These are phyloP conservation scores for Crocodylus rhombifer DNA, from an alignment of 2,797 vertebrate genomes.

Conservation along the genomic window DNA sequence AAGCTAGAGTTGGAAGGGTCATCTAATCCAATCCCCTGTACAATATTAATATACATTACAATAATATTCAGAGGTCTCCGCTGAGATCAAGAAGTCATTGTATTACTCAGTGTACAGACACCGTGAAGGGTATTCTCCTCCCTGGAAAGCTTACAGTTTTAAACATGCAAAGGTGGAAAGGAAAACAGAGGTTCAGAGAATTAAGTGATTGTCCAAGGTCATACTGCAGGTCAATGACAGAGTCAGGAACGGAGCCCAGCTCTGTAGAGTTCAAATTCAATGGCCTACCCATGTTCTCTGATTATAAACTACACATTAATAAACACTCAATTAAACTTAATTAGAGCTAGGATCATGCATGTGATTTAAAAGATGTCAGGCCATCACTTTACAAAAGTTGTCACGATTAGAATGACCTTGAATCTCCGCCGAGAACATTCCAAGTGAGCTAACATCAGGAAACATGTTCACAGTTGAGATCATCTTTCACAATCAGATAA, in stretches of 20 bases:
- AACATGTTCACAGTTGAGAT: constrained; percentile 62
- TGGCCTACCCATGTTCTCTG: not conserved
- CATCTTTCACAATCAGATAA: constrained; percentile 61
- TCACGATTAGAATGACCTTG: constrained; percentile 62
- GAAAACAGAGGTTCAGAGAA: no score
- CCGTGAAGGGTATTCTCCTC: no score
- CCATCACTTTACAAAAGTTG: constrained; percentile 49
- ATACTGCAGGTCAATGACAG: no score
- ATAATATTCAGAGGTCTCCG: not conserved
- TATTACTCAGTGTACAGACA: not conserved
- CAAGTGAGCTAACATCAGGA: constrained; percentile 65
- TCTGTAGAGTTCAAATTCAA: not conserved
- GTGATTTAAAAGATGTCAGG: constrained; percentile 11
- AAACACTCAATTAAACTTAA: not conserved
- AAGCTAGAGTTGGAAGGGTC: no score
- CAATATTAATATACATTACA: not conserved
- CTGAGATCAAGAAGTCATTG: not conserved
- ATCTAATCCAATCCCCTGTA: no score
- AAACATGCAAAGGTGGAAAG: no score
- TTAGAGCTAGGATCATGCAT: constrained; percentile 27
- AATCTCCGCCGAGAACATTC: constrained; percentile 74
- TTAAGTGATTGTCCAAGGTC: no score
- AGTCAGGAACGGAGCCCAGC: not conserved
- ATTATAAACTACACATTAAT: not conserved
- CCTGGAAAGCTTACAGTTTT: no score